These are phyloP conservation scores for Centropus bengalensis DNA, from an alignment of 2,113 vertebrate species.

Conservation along the genomic window DNA sequence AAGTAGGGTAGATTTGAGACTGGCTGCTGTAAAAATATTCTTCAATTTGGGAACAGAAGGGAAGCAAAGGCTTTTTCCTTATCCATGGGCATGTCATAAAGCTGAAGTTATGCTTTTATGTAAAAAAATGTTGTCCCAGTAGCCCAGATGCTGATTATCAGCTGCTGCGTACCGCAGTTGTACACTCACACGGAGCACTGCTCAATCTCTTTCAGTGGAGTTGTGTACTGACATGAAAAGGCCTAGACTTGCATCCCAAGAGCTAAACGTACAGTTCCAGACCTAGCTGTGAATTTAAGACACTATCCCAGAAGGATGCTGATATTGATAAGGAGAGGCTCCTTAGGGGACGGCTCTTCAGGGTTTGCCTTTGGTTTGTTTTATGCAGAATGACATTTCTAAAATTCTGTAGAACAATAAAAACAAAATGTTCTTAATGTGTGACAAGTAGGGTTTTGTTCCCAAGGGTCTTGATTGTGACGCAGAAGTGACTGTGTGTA, in stretches of 20 bases:
- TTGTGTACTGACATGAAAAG: neutral
- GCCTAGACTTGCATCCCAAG: neutral
- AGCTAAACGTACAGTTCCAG: neutral
- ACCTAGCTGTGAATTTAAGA: neutral
- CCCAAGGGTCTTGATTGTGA: neutral
- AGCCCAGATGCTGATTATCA: neutral
- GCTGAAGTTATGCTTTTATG: neutral
- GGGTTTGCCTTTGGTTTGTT: neutral
- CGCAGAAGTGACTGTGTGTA: neutral
- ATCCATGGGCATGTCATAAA: neutral
- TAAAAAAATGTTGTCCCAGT: neutral
- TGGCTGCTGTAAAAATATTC: neutral
- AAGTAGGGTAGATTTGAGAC: neutral
- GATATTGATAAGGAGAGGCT: neutral
- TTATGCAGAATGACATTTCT: neutral
- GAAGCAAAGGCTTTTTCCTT: neutral
- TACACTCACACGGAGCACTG: neutral
- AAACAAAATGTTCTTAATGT: rapidly evolving
- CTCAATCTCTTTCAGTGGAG: neutral
- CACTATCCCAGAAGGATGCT: neutral
- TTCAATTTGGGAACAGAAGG: neutral
- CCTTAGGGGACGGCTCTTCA: neutral
- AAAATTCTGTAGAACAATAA: neutral
- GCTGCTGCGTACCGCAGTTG: rapidly evolving
- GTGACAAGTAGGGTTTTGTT: neutral